phyloP scores from a whole-genome alignment of 2,797 vertebrate species.

The Balearica regulorum region DNA sequence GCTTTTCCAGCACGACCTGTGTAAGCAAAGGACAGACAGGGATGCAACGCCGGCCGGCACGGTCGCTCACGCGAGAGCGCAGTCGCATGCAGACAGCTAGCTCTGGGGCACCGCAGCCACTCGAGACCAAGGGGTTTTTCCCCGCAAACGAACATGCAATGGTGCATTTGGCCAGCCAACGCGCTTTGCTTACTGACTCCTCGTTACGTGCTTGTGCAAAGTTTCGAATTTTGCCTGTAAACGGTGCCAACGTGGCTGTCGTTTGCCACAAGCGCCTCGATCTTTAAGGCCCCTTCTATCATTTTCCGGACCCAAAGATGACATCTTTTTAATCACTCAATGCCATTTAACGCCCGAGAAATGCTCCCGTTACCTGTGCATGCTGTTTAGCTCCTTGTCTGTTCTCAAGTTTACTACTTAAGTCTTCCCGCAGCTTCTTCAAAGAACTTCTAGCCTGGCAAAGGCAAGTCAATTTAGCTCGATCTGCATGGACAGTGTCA shows the following conservation, averaged over 20 bases:
- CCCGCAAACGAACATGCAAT: neutral
- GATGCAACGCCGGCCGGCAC: rapidly evolving
- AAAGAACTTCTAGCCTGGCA: slow-evolving; percentile 71
- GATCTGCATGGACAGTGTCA: neutral
- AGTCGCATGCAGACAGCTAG: neutral
- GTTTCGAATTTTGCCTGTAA: neutral
- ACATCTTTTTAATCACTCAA: neutral
- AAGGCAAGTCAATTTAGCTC: slow-evolving; percentile 35
- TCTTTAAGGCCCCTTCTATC: neutral
- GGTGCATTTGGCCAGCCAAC: neutral
- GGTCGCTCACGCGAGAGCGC: too few relatives aligned
- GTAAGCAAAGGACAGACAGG: neutral
- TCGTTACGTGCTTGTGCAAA: neutral
- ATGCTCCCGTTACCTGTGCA: slow-evolving; percentile 39
- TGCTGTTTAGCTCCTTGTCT: slow-evolving; percentile 22
- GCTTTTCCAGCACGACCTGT: slow-evolving; percentile 48
- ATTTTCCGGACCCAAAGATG: neutral
- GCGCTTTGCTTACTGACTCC: neutral
- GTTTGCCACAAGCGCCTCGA: neutral
- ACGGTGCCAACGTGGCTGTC: neutral
- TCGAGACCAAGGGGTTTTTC: too few relatives aligned
- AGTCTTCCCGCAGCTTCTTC: slow-evolving; percentile 73
- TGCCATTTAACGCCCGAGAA: neutral
- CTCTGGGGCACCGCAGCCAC: neutral
- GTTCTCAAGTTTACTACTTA: slow-evolving; percentile 68